phyloP scores from a whole-genome alignment of 2,888 invertebrate genomes.

The Pristionchus maxplancki region DNA sequence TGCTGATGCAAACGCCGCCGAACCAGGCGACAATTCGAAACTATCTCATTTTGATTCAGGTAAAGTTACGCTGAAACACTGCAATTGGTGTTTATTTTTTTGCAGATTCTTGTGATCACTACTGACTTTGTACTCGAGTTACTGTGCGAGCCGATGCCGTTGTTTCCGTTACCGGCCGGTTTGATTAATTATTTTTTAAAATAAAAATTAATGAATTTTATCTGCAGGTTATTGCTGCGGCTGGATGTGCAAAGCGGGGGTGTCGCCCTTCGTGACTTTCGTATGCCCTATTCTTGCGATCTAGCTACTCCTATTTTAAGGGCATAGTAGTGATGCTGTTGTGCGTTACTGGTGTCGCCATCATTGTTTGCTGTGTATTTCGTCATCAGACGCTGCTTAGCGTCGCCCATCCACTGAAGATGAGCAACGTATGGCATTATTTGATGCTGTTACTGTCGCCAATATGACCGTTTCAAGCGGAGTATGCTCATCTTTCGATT shows the following conservation, averaged over 20 bases:
- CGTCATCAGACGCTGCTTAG: not conserved
- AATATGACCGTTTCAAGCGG: not conserved
- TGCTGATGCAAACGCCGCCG: not conserved
- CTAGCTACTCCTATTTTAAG: too few relatives aligned
- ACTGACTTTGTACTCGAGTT: too few relatives aligned
- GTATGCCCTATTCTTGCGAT: too few relatives aligned
- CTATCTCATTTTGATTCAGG: not conserved
- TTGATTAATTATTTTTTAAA: too few relatives aligned
- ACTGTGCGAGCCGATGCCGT: too few relatives aligned
- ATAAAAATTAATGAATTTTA: too few relatives aligned
- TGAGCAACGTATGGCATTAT: not conserved
- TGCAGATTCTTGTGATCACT: too few relatives aligned
- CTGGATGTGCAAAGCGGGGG: not conserved
- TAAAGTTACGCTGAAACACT: too few relatives aligned
- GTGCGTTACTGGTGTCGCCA: not conserved
- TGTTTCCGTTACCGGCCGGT: too few relatives aligned
- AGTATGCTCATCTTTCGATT: not conserved
- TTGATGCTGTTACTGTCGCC: not conserved
- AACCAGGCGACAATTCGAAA: not conserved
- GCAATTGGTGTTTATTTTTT: too few relatives aligned
- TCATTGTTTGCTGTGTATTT: not conserved
- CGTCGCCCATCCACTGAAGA: not conserved
- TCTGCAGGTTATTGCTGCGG: not conserved
- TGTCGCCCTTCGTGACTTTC: not conserved
- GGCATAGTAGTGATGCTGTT: not conserved